Evolutionary conservation across 2,888 invertebrate species (phyloP), one percentile per base, ranked within the genome.

Genomic region (Hemithea aestivaria): DNA sequence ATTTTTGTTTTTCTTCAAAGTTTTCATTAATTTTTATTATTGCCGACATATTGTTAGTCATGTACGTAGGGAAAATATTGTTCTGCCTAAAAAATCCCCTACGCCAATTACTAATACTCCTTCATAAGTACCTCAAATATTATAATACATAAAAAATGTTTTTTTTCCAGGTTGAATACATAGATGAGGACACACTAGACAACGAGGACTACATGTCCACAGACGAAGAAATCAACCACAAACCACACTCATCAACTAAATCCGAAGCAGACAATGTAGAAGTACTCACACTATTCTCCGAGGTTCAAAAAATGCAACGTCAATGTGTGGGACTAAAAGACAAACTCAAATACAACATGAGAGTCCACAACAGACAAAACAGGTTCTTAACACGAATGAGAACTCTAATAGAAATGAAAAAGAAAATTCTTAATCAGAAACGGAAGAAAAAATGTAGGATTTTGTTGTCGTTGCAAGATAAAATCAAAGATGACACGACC

Each of bases 161-260:
- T n/a, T n/a, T n/a, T 34, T 51, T 54, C 21, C 56, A 87, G 87
- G 84, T 84, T 4, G 87, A 87, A 66, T 87, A 87, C 51, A 85
- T 87, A 44, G 87, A 87, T 33, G 87, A 87, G 52, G 84, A 85
- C 16, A 73, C 79, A 1, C 47, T 83, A 31, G 78, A 82, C 12
- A 72, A 76, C 48, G 77, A 73, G 12, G 71, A 76, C 7, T 61
- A 64, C 22, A 68, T 75, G 65, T 67, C 70, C 9, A 63, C 65
- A 6, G 74, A 61, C 9, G 54, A 65, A 4, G 67, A 70, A 20
- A 38, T 48, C 5, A 56, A 48, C 23, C 48, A 51, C 30, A 26
- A 26, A 20, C 10, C 10, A 27, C 23, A n/a, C n/a, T n/a, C n/a
- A n/a, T n/a, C n/a, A n/a, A n/a, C n/a, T n/a, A n/a, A n/a, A n/a